Evolutionary conservation across 2,113 vertebrate genomes (phyloP), one percentile per base, ranked within the genome.

Genomic region (Thunnus maccoyii): DNA sequence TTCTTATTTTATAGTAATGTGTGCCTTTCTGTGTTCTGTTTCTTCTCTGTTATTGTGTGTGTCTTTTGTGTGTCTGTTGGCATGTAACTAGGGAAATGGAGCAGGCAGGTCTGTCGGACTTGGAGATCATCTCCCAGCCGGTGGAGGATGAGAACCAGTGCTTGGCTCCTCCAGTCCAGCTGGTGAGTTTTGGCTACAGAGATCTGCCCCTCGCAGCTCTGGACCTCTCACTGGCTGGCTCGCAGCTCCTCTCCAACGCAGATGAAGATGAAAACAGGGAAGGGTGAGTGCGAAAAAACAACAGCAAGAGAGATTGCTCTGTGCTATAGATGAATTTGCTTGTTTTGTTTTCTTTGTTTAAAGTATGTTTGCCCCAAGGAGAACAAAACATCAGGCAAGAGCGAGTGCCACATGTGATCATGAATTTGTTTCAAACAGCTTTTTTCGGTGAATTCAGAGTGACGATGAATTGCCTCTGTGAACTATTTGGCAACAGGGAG

Each of bases 91-190:
- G 92, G 67, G 91, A 84, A 61, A 78, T 83, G 88, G 89, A 93
- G 88, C 96, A 96, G 94, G 92, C 95, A 0, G 91, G 95, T 84
- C 90, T 96, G 91, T 96, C 97, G 0, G 97, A 99, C 93, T 96
- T 99, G 89, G 98, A 99, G 95, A 96, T 98, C 86, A 98, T 99
- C 95, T 99, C 97, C 14, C 97, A 98, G 54, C 97, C 97, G 85
- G 95, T 97, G 58, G 97, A 98, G 41, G 97, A 99, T 81, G 97
- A 98, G 73, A 96, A 95, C 91, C 97, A 96, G 93, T 96, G 95
- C 91, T 85, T 96, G 81, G 96, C 96, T 71, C 96, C 96, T 1
- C 97, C 97, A 0, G 95, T 96, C 57, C 97, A 96, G 87, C 96
- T 99, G 91, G 96, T 97, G 89, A 97, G 96, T 92, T 97, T 98